phyloP scores from a whole-genome alignment of 1,140 invertebrate species.

The Laupala kohalensis region DNA sequence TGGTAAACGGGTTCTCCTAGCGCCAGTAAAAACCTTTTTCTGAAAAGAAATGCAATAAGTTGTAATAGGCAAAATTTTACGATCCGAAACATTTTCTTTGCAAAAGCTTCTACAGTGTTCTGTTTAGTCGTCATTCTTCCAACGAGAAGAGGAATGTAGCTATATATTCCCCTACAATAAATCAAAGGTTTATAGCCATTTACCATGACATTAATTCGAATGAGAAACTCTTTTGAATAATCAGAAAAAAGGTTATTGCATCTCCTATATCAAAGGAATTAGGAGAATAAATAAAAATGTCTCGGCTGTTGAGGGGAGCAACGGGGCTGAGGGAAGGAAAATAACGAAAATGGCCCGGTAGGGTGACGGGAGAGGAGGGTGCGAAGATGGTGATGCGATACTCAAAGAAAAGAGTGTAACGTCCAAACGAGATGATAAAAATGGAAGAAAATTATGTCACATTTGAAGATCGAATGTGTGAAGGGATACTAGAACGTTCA shows the following conservation, averaged over 20 bases:
- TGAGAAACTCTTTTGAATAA: not conserved
- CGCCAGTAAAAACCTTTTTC: too few species aligned
- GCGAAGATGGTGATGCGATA: too few species aligned
- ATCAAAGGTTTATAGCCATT: not conserved
- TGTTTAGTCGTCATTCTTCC: not conserved
- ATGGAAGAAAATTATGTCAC: too few species aligned
- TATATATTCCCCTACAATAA: not conserved
- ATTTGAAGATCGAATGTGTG: too few species aligned
- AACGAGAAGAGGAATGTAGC: not conserved
- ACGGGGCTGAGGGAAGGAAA: too few species aligned
- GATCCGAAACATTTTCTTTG: not conserved
- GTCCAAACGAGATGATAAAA: too few species aligned
- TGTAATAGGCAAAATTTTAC: not conserved
- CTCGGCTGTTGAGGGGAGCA: not conserved
- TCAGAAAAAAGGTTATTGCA: not conserved
- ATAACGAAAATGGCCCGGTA: too few species aligned
- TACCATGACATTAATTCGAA: not conserved
- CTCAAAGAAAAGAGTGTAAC: too few species aligned
- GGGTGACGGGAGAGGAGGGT: too few species aligned
- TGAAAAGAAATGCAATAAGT: too few species aligned
- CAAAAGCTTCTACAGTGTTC: not conserved
- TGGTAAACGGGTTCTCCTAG: too few species aligned
- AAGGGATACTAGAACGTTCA: too few species aligned
- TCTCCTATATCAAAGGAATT: not conserved
- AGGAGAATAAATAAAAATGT: not conserved